Evolutionary conservation across 2,113 vertebrate genomes (phyloP).

Genomic region (Marcusenius ussheri): DNA sequence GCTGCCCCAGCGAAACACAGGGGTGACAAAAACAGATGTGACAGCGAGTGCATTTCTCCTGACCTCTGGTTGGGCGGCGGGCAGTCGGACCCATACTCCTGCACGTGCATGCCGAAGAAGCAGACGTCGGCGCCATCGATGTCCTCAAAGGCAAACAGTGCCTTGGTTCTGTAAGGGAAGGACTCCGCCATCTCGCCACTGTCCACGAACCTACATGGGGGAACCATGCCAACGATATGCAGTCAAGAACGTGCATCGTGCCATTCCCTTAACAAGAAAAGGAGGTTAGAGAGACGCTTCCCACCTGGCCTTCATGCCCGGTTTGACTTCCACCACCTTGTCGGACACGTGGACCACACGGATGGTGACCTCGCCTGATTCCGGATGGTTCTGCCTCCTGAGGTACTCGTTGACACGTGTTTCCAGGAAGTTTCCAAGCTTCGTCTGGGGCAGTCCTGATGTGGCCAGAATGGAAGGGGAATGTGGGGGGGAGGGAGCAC

Average conservation of each 20-base stretch:
- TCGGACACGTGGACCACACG: conserved; percentile 94
- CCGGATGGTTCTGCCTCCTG: conserved; percentile 76
- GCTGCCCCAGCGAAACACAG: background rate
- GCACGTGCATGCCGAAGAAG: conserved; percentile 98
- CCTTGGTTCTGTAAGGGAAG: conserved; percentile 95
- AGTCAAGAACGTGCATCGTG: background rate
- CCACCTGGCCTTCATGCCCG: conserved; percentile 97
- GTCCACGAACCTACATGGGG: conserved; percentile 83
- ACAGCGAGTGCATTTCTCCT: background rate
- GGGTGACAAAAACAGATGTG: background rate
- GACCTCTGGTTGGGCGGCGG: conserved; percentile 96
- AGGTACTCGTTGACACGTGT: conserved; percentile 86
- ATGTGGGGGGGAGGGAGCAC: background rate
- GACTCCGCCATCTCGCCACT: conserved; percentile 96
- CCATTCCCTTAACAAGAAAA: background rate
- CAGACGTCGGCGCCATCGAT: conserved; percentile 93
- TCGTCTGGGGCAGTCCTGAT: conserved; percentile 86
- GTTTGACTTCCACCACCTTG: conserved; percentile 96
- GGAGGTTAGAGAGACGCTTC: background rate
- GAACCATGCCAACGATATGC: background rate
- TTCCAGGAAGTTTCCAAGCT: conserved; percentile 81
- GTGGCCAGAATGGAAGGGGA: background rate
- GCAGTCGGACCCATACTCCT: conserved; percentile 95
- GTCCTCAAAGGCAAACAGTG: conserved; percentile 96
- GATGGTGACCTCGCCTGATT: conserved; percentile 87